These are phyloP conservation scores for Pholis gunnellus DNA, from an alignment of 2,113 vertebrate genomes.

Conservation along the genomic window DNA sequence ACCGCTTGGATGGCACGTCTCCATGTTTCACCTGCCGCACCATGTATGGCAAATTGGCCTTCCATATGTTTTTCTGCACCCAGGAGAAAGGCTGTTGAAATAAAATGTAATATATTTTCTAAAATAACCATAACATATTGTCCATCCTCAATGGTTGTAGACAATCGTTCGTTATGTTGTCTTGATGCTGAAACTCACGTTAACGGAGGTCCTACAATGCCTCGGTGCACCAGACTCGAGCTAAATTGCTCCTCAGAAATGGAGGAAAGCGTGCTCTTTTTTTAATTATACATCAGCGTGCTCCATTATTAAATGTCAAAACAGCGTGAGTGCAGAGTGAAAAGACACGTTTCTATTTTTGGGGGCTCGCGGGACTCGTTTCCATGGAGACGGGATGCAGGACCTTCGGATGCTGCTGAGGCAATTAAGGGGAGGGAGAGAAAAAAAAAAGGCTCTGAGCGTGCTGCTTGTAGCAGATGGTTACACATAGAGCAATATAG, in stretches of 20 bases:
- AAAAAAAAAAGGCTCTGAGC: not conserved
- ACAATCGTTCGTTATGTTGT: not conserved
- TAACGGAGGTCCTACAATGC: conserved; percentile 8
- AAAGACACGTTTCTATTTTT: conserved; percentile 34
- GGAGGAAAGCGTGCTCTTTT: not conserved
- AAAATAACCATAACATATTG: not conserved
- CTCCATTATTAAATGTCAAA: not conserved
- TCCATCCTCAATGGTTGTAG: not conserved
- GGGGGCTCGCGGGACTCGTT: conserved; percentile 66
- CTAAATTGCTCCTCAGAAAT: not conserved
- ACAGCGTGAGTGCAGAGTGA: not conserved
- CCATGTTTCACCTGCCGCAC: conserved; percentile 2
- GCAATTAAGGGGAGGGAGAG: not conserved
- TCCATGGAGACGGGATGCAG: conserved; percentile 83
- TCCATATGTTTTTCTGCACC: not conserved
- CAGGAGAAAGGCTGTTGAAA: not conserved
- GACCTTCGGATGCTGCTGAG: conserved; percentile 42
- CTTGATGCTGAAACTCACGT: not conserved
- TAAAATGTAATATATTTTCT: not conserved
- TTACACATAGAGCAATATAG: conserved; percentile 1
- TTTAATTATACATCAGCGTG: not conserved
- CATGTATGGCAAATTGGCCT: not conserved
- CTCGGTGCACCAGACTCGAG: not conserved
- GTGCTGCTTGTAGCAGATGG: conserved; percentile 26
- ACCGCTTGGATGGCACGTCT: not conserved